Base-by-base conservation (phyloP, 2,797 vertebrate species). In the Hafferia zeledoni region DNA sequence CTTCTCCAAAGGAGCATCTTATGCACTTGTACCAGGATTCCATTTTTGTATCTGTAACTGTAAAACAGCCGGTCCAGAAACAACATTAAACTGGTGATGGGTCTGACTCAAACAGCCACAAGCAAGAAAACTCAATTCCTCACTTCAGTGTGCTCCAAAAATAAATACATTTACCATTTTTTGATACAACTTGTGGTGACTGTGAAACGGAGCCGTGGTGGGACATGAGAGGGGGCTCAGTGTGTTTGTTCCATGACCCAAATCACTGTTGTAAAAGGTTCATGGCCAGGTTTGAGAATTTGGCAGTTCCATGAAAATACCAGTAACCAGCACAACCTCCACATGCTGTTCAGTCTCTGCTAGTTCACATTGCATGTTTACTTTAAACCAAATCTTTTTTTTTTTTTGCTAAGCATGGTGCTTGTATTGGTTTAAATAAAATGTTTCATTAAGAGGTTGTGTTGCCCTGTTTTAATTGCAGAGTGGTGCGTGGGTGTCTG, bases 371-470 rank as follows among this genome's bases (percentile, higher is more conserved):
- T 91, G 96, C 97, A 97, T 97, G 95, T 96, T 95, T 94, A 96
- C 85, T 91, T 96, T 96, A 87, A 94, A 95, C 96, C 65, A 94
- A 94, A 92, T 87, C 70, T 89, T 94, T 13, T 90, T 89, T 91
- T 91, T 89, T 91, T 90, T 93, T 96, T 97, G 97, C 97, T 98
- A 96, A 97, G 98, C 98, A 97, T 98, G 98, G 97, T 98, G 98
- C 97, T 98, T 98, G 97, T 98, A 97, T 96, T 97, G 97, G 93
- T 98, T 97, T 97, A 95, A 97, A 98, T 98, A 98, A 98, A 98
- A 97, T 77, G 91, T 97, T 98, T 98, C 96, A 96, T 94, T 95
- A 95, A 87, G 87, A 95, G 28, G 60, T 85, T 68, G n/a, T 65
- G 65, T 85, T 87, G 79, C 70, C 35, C 28, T 96, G 83, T 88